Evolutionary conservation across 30 jellyfish, hydroid and myxozoan species (phyloP).

Genomic region (Sanderia malayensis): DNA sequence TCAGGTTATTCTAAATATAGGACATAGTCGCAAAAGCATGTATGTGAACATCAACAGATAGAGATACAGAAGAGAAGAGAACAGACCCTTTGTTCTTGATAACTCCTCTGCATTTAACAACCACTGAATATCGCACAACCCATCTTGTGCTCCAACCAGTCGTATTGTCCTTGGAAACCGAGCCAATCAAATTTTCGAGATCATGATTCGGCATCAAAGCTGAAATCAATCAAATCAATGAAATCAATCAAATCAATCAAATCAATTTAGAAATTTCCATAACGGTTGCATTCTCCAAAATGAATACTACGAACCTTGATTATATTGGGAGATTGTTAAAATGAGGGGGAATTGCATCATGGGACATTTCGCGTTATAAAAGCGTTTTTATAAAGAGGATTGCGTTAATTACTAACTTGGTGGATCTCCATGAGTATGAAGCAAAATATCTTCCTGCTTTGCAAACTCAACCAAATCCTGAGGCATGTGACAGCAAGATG

Average conservation of each 20-base stretch:
- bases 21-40: too few relatives aligned
- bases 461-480: slow-evolving; percentile 94
- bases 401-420: slow-evolving; percentile 88
- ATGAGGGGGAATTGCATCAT: too few relatives aligned
- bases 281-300: too few relatives aligned
- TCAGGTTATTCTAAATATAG: too few relatives aligned
- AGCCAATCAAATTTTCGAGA: slow-evolving; percentile 58
- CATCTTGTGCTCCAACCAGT: slow-evolving; percentile 74
- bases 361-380: too few relatives aligned
- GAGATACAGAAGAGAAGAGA: too few relatives aligned
- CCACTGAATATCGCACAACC: slow-evolving; percentile 92
- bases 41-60: too few relatives aligned
- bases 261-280: too few relatives aligned
- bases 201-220: slow-evolving; percentile 71
- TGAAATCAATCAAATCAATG: not conserved
- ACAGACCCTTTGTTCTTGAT: slow-evolving; percentile 96
- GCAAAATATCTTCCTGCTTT: slow-evolving; percentile 69
- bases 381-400: too few relatives aligned
- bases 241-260: not conserved
- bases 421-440: slow-evolving; percentile 97
- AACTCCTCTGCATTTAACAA: slow-evolving; percentile 96
- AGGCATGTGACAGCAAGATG: slow-evolving; percentile 98
- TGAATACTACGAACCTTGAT: too few relatives aligned
- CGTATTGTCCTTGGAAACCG: slow-evolving; percentile 49
- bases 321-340: too few relatives aligned